Conservation (phyloP, 2,888 invertebrate genomes). For the Busseola fusca region DNA sequence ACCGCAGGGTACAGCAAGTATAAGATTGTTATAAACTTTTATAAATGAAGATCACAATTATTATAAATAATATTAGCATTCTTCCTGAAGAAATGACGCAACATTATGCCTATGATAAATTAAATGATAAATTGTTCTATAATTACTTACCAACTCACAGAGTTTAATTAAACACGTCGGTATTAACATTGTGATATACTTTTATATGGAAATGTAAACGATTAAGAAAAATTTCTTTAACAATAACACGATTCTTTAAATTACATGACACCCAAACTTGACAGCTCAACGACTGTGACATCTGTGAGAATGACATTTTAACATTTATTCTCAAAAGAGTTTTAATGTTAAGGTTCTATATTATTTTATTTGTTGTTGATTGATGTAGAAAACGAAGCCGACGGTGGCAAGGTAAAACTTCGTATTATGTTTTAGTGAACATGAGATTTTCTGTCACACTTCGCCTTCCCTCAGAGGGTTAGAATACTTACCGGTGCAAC, state of each 20-base stretch:
- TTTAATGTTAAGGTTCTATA: not conserved
- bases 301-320: slow-evolving; percentile 23
- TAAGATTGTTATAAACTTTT: not conserved
- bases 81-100: not conserved
- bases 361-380: not conserved
- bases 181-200: slow-evolving; percentile 78
- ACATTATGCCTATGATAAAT: not conserved
- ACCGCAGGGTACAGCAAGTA: not conserved
- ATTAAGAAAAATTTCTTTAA: slow-evolving; percentile 59
- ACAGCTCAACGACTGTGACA: slow-evolving; percentile 49
- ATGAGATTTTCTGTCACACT: not conserved
- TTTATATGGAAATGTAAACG: slow-evolving; percentile 60
- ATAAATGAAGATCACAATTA: not conserved
- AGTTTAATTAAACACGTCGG: slow-evolving; percentile 85
- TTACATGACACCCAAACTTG: slow-evolving; percentile 70
- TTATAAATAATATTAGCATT: not conserved
- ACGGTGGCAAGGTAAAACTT: not conserved
- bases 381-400: not conserved
- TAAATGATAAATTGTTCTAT: not conserved
- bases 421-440: not conserved
- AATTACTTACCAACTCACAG: slow-evolving; percentile 79
- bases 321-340: slow-evolving; percentile 13
- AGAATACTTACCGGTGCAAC: not conserved
- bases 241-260: slow-evolving; percentile 55
- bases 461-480: not conserved